phyloP scores from a whole-genome alignment of 2,113 vertebrate species.

The Petroica traversi region DNA sequence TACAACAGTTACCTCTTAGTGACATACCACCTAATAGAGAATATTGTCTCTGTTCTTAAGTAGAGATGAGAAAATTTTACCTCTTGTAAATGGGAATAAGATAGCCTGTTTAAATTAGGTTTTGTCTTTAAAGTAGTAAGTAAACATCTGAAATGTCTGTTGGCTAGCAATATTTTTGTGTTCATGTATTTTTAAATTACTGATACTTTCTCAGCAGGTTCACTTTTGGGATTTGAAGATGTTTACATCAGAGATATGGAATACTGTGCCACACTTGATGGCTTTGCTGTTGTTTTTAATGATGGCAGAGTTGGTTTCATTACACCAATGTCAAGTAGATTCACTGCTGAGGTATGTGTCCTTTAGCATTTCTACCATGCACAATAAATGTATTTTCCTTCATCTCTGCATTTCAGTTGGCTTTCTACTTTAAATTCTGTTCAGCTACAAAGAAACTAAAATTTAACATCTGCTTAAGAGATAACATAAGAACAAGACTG shows the following conservation, averaged over 20 bases:
- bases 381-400: background rate
- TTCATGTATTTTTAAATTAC: background rate
- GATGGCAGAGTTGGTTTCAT: slow-evolving; percentile 96
- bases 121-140: background rate
- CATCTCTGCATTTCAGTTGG: background rate
- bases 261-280: slow-evolving; percentile 92
- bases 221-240: slow-evolving; percentile 88
- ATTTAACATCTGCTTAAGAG: background rate
- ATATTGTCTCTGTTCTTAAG: background rate
- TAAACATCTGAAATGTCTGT: background rate
- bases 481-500: background rate
- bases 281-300: slow-evolving; percentile 94
- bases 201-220: slow-evolving; percentile 79
- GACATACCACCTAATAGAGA: background rate
- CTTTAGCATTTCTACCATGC: background rate
- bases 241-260: slow-evolving; percentile 90
- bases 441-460: background rate
- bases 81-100: background rate
- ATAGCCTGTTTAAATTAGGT: background rate
- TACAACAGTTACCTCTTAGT: background rate
- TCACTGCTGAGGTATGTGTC: slow-evolving; percentile 86
- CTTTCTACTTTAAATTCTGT: background rate
- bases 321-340: slow-evolving; percentile 88
- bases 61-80: background rate
- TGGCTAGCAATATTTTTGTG: background rate